Evolutionary conservation across 2,797 vertebrate species (phyloP), one percentile per base, ranked within the genome.

Genomic region (Phrynocephalus guinanensis): DNA sequence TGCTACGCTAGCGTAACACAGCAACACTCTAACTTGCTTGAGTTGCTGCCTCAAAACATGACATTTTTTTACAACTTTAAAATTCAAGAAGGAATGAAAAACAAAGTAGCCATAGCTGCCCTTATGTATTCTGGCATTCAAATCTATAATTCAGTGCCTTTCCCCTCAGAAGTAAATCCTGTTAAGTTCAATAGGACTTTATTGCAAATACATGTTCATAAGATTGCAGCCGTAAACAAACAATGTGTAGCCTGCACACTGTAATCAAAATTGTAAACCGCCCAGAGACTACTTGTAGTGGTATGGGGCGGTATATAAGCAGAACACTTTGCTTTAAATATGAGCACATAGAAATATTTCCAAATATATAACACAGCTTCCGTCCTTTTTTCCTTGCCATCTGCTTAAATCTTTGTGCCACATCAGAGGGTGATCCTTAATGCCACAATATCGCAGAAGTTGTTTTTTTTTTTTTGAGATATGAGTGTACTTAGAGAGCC

Each of bases 301-400:
- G n/a, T n/a, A n/a, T n/a, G n/a, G n/a, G n/a, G n/a, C n/a, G n/a
- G n/a, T n/a, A n/a, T n/a, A n/a, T n/a, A n/a, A n/a, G n/a, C n/a
- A n/a, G n/a, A n/a, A n/a, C n/a, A n/a, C n/a, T n/a, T n/a, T n/a
- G n/a, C n/a, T n/a, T n/a, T n/a, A n/a, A n/a, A 63, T 63, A 63
- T 18, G 3, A 56, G 60, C 24, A 68, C 16, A 6, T n/a, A 75
- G 16, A 75, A 33, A 18, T 75, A 22, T n/a, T 38, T 33, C 56
- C n/a, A 60, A 7, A 20, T 24, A 22, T 2, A 15, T 22, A 5
- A 0, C 6, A 22, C 4, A n/a, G 2, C 4, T 10, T 30, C n/a
- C 28, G 7, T 67, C 13, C 3, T n/a, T n/a, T n/a, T n/a, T n/a
- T n/a, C n/a, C n/a, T 48, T 15, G 20, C 52, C 56, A 20, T 13